Percentiles rank a stretch among this genome's conserved stretches.
Evolutionary conservation across 2,113 vertebrate genomes (phyloP).

Genomic region (Hystrix cristata): DNA sequence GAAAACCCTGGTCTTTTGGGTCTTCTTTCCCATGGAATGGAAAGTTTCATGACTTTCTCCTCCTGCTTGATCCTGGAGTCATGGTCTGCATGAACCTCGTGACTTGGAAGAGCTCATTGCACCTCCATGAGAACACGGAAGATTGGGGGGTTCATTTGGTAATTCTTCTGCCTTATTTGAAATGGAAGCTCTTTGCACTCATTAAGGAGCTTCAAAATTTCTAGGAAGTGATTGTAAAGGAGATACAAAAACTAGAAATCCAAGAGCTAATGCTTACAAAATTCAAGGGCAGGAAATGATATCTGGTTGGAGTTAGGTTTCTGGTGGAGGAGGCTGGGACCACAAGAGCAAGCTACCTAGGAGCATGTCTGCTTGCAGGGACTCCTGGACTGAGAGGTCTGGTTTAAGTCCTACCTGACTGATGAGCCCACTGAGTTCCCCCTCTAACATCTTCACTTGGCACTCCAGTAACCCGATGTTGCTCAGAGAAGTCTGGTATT

Average conservation of each 20-base stretch:
- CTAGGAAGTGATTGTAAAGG: not conserved
- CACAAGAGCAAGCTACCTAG: not conserved
- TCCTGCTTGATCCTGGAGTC: not conserved
- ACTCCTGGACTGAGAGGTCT: not conserved
- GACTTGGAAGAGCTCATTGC: not conserved
- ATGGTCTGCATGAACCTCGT: not conserved
- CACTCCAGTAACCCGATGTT: constrained; percentile 86
- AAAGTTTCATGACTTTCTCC: not conserved
- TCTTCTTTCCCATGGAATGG: not conserved
- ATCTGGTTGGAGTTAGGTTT: constrained; percentile 1
- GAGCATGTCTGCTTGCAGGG: not conserved
- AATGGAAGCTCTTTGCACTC: not conserved
- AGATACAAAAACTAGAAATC: not conserved
- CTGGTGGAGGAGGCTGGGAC: not conserved
- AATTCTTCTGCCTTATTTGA: constrained; percentile 39
- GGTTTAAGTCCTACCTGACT: constrained; percentile 83
- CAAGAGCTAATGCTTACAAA: not conserved
- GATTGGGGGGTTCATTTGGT: not conserved
- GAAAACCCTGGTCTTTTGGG: not conserved
- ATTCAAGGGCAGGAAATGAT: not conserved
- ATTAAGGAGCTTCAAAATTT: not conserved
- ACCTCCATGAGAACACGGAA: not conserved
- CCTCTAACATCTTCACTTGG: constrained; percentile 83
- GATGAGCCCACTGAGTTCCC: constrained; percentile 84
- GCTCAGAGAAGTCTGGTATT: constrained; percentile 87